A percentile compares a stretch with the other conserved stretches of the same genome.
phyloP scores from a whole-genome alignment of 2,113 vertebrate species.

The Urocolius indicus region DNA sequence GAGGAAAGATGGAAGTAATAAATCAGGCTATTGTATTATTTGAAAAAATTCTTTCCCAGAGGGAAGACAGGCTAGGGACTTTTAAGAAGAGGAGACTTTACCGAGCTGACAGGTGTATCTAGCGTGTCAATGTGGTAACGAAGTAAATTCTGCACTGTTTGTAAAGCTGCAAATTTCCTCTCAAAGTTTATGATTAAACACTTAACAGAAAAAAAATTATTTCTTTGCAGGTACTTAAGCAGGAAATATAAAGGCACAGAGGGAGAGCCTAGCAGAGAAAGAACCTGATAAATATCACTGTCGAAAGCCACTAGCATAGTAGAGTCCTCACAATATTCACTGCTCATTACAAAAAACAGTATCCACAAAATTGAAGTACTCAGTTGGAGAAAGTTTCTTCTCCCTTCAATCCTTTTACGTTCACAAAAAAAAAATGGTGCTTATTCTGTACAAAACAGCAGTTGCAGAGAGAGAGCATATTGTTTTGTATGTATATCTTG shows the following conservation, averaged over 20 bases:
- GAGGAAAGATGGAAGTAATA: neutral
- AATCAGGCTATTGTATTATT: neutral
- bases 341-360: slow-evolving; percentile 47
- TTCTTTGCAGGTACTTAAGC: slow-evolving; percentile 45
- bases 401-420: neutral
- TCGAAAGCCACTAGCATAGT: neutral
- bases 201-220: slow-evolving; percentile 51
- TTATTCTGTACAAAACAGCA: neutral
- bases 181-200: slow-evolving; percentile 61
- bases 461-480: neutral
- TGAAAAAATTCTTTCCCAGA: slow-evolving; percentile 31
- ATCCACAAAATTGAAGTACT: slow-evolving; percentile 21
- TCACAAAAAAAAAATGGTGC: neutral
- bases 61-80: neutral
- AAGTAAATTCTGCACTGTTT: slow-evolving; percentile 62
- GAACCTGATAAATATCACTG: slow-evolving; percentile 1
- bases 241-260: neutral
- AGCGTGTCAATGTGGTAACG: neutral
- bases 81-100: slow-evolving; percentile 1
- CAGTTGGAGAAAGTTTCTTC: slow-evolving; percentile 16
- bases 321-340: slow-evolving; percentile 12
- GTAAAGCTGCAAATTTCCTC: slow-evolving; percentile 58
- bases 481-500: slow-evolving; percentile 1
- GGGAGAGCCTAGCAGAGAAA: neutral
- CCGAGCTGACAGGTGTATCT: slow-evolving; percentile 2